Percentiles rank a stretch among this genome's conserved stretches.
phyloP scores from a whole-genome alignment of 2,888 invertebrate species.

The Tipula unca region DNA sequence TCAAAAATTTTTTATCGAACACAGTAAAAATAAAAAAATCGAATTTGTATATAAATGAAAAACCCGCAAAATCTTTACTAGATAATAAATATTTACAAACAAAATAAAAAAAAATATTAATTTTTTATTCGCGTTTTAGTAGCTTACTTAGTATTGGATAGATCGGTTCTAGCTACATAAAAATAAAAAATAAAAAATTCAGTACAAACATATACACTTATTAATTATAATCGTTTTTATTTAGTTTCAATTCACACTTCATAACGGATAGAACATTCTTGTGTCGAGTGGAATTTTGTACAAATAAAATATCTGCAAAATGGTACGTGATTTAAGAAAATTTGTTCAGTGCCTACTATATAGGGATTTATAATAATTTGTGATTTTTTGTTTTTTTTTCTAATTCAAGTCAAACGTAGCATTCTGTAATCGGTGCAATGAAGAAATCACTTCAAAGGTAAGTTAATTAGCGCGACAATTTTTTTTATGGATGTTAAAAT shows the following conservation, averaged over 20 bases:
- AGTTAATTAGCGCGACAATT: neutral
- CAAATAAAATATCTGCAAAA: neutral
- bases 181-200: neutral
- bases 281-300: neutral
- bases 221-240: conserved; percentile 8
- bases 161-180: neutral
- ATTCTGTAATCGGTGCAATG: neutral
- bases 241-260: neutral
- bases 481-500: neutral
- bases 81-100: neutral
- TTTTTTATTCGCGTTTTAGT: neutral
- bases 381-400: neutral
- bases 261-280: neutral
- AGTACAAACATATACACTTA: neutral
- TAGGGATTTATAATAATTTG: neutral
- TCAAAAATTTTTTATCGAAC: neutral
- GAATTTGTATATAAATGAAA: neutral
- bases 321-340: neutral
- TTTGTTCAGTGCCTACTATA: neutral
- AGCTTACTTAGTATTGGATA: neutral
- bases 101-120: neutral
- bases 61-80: neutral
- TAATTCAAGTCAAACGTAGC: neutral
- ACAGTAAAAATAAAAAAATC: neutral
- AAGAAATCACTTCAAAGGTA: neutral